Evolutionary conservation across 2,113 vertebrate genomes (phyloP).

Genomic region (Tupaia chinensis): DNA sequence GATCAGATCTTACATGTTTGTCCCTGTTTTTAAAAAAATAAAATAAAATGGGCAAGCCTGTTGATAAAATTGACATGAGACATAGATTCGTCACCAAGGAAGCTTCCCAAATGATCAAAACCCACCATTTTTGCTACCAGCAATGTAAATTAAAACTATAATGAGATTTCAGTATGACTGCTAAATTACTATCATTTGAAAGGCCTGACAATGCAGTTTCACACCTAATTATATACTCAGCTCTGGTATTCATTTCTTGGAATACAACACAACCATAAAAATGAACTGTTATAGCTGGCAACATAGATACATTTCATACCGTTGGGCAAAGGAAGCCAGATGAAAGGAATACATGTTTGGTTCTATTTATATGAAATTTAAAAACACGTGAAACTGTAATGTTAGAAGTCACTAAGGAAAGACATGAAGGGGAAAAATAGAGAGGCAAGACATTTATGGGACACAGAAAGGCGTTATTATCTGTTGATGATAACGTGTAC

Average conservation of each 20-base stretch:
- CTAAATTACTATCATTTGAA: background rate
- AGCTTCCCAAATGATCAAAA: background rate
- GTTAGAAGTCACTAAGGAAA: background rate
- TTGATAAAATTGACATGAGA: background rate
- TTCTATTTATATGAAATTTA: background rate
- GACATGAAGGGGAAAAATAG: no score
- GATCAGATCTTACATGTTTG: background rate
- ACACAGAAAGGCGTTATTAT: no score
- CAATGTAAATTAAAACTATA: conserved; percentile 34
- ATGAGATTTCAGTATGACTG: background rate
- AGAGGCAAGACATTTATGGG: no score
- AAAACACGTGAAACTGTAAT: background rate
- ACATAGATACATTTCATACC: background rate
- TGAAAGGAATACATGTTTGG: background rate
- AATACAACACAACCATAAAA: background rate
- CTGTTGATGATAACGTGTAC: no score
- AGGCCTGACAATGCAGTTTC: background rate
- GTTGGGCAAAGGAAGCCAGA: background rate
- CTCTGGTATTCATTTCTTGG: background rate
- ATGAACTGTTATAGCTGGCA: background rate
- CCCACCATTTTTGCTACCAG: background rate
- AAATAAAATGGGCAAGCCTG: background rate
- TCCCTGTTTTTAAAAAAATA: background rate
- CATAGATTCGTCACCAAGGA: background rate
- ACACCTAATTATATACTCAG: background rate